These are phyloP conservation scores for Ariopsis seemanni DNA, from an alignment of 2,113 vertebrate species.

Conservation along the genomic window DNA sequence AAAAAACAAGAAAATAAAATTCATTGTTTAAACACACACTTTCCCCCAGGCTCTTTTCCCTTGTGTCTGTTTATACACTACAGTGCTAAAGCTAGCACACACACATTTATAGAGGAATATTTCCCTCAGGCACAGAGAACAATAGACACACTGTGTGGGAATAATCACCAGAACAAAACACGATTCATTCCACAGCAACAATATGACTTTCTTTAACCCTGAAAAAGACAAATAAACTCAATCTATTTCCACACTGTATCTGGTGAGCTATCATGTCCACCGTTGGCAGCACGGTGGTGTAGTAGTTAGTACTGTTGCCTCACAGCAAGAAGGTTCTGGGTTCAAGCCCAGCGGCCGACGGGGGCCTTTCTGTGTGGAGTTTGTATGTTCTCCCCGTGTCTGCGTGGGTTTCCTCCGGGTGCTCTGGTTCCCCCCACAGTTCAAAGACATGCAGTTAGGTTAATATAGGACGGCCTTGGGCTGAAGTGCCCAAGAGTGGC, in stretches of 20 bases:
- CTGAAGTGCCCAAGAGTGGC: too few species aligned
- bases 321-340: too few species aligned
- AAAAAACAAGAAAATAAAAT: background rate
- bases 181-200: background rate
- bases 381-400: too few species aligned
- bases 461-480: too few species aligned
- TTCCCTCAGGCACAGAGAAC: background rate
- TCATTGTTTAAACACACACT: background rate
- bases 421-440: too few species aligned
- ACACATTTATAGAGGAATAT: background rate
- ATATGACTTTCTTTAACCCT: background rate
- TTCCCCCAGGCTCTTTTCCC: background rate
- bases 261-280: background rate
- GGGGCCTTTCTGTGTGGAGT: too few species aligned
- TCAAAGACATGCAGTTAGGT: too few species aligned
- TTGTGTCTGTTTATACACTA: background rate
- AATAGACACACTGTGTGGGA: background rate
- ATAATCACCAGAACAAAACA: background rate
- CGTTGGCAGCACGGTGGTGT: too few species aligned
- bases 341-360: too few species aligned
- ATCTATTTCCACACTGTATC: background rate
- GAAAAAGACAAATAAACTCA: background rate
- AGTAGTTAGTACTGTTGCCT: too few species aligned
- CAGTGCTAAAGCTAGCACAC: background rate
- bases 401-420: too few species aligned